Conservation (phyloP, 1,140 invertebrate species). For the Acromyrmex charruanus region DNA sequence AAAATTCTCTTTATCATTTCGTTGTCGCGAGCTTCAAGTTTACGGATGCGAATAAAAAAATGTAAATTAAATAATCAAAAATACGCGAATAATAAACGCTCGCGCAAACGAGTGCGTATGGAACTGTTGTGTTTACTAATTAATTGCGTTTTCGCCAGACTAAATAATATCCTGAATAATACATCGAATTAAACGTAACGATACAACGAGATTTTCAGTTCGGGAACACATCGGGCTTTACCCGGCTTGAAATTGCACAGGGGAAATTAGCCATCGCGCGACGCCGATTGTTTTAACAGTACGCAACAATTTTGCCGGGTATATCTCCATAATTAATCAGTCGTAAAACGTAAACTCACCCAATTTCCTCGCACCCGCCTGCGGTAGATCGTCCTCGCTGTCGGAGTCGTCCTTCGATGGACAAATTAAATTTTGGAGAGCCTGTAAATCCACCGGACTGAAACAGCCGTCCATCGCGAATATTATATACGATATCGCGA, state of each 20-base stretch:
- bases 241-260: constrained; percentile 10
- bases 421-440: constrained; percentile 79
- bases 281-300: constrained; percentile 5
- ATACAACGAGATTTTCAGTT: constrained; percentile 25
- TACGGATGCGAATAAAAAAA: not conserved
- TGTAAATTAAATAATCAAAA: not conserved
- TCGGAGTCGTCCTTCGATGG: constrained; percentile 78
- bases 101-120: not conserved
- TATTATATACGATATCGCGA: not conserved
- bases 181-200: constrained; percentile 26
- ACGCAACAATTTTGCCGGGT: not conserved
- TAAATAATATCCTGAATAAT: constrained; percentile 38
- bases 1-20: not conserved
- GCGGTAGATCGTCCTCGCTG: constrained; percentile 83
- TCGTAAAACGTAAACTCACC: constrained; percentile 73
- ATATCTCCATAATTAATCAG: constrained; percentile 33
- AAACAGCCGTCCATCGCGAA: constrained; percentile 78
- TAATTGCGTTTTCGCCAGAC: constrained; percentile 1
- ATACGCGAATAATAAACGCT: not conserved
- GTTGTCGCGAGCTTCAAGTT: not conserved
- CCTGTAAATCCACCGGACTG: constrained; percentile 78
- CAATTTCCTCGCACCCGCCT: constrained; percentile 79
- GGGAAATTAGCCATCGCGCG: constrained; percentile 13
- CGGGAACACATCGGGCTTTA: not conserved
- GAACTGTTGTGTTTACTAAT: not conserved